Evolutionary conservation across 2,888 invertebrate species (phyloP).

Genomic region (Drosophila ezoana): DNA sequence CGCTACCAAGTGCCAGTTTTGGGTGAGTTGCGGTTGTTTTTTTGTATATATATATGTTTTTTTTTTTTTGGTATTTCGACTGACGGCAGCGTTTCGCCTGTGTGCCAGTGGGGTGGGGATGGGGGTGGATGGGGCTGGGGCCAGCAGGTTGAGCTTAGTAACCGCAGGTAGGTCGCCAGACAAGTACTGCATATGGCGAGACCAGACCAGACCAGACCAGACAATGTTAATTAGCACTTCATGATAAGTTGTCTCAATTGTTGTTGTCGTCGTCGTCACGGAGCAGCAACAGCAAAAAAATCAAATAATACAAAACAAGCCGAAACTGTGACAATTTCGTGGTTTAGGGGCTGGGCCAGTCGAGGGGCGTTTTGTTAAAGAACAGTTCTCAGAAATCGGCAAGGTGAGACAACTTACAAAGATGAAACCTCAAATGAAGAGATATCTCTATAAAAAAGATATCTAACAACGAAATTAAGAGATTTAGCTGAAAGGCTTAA

Average conservation of each 20-base stretch:
- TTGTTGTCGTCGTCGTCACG: slow-evolving; percentile 39
- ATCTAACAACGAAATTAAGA: neutral
- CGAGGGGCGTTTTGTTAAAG: neutral
- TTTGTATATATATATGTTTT: slow-evolving; percentile 1
- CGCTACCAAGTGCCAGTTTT: slow-evolving; percentile 76
- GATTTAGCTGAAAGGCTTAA: neutral
- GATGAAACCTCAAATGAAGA: slow-evolving; percentile 21
- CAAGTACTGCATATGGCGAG: slow-evolving; percentile 45
- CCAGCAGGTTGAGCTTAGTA: slow-evolving; percentile 59
- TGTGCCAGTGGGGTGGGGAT: slow-evolving; percentile 4
- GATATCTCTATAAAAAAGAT: neutral
- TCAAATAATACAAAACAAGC: neutral
- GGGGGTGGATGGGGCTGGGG: slow-evolving; percentile 8
- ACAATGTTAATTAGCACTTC: slow-evolving; percentile 81
- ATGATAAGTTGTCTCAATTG: slow-evolving; percentile 80
- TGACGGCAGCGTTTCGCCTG: slow-evolving; percentile 34
- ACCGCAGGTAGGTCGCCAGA: slow-evolving; percentile 71
- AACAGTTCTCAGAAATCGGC: slow-evolving; percentile 41
- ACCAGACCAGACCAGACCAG: slow-evolving; percentile 53
- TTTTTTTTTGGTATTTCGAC: slow-evolving; percentile 12
- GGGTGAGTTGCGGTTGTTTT: slow-evolving; percentile 62
- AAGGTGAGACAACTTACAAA: slow-evolving; percentile 14
- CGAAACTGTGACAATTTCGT: slow-evolving; percentile 46
- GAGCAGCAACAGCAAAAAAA: slow-evolving; percentile 1
- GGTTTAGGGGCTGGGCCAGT: neutral